Evolutionary conservation across 2,888 invertebrate genomes (phyloP), one percentile per base, ranked within the genome.

Genomic region (Teleogryllus oceanicus): DNA sequence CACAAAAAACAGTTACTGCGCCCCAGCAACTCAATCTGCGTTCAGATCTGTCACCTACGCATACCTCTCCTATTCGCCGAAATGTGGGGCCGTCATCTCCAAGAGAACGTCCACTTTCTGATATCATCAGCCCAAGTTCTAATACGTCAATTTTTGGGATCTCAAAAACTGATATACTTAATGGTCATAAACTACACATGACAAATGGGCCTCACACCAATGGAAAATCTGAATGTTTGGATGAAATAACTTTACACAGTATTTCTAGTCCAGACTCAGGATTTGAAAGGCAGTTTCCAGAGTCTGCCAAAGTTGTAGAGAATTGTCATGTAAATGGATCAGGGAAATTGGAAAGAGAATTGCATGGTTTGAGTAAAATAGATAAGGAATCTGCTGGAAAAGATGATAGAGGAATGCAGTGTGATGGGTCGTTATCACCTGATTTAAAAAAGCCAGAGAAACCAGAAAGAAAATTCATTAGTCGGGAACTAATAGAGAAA

Each of bases 401-500:
- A 62, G 62, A 62, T 18, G 62, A n/a, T 13, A 11, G 62, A 62
- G 62, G 62, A 11, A 13, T 18, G n/a, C 16, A 18, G 62, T 62
- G 13, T 13, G 62, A 62, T 13, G 62, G 62, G 13, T 62, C 62
- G 8, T 62, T 62, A n/a, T 62, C 62, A 62, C 62, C 62, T 62
- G 62, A 62, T n/a, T 62, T 62, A 5, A 62, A 62, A n/a, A 94
- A 94, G 86, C 94, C 94, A 0, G 94, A 95, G 85, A 94, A 95
- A 87, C 94, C 95, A 4, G 95, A 95, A 86, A 89, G 94, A 80
- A 92, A 94, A 85, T 93, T 94, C 84, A 93, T 92, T 85, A 94
- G 94, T 82, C 94, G 95, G 83, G 95, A 96, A 86, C 89, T 96
- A 80, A 96, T 96, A 83, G 96, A 95, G 87, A 95, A 96, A 85